Base-by-base conservation (phyloP, 2,888 invertebrate genomes). In the Anodontia alba region DNA sequence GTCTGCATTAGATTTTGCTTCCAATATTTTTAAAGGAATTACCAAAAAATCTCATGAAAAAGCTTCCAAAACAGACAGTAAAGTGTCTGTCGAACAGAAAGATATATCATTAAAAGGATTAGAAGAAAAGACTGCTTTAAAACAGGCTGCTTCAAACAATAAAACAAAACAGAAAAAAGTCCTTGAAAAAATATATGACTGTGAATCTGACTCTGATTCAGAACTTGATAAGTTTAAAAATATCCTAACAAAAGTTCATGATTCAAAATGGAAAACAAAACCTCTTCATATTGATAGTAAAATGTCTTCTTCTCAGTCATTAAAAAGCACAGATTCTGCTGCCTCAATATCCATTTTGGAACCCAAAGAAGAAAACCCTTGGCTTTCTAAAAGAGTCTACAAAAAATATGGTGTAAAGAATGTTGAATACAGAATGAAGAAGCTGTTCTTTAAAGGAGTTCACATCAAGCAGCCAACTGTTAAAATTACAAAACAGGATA, bases 221-320 rank as follows among this genome's bases (percentile, higher is more conserved):
- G 62, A 62, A 10, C 33, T 62, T 8, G 33, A 62, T 31, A 26
- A 33, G 20, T 62, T 62, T 33, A 62, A 62, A 33, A 62, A 33
- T 17, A 62, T 62, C 2, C 20, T 62, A 33, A 33, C 62, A 2
- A 26, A 33, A 33, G 62, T 62, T 17, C 10, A 62, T 33, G 33
- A 62, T 62, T 31, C 62, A 17, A 10, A 20, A 15, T 62, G 62
- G 62, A 62, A 62, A 62, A 62, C 62, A 12, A 62, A 33, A 62
- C 62, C 33, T 17, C n/a, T 8, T 26, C 5, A 3, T 54, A 23
- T 26, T 54, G 31, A 33, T 17, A 62, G 62, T 17, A 31, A 33
- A 33, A 62, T 31, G 29, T 62, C 62, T 62, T 62, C 62, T 33
- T 10, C 62, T 3, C 62, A 62, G 20, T 62, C 62, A 33, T 1